phyloP scores from a whole-genome alignment of 2,113 vertebrate species.

The Bujurquina vittata region DNA sequence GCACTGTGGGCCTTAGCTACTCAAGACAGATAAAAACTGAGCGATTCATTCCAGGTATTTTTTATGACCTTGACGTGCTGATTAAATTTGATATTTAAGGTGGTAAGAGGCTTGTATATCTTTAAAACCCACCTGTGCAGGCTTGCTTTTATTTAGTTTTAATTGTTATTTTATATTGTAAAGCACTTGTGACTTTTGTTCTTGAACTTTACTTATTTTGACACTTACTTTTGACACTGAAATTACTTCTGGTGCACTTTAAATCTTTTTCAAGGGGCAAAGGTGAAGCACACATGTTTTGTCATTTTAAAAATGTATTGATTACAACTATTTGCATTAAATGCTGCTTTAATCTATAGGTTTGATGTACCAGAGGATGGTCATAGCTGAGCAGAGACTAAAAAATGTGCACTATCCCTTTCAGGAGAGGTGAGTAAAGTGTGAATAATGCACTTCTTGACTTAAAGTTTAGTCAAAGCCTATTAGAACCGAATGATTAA shows the following conservation, averaged over 20 bases:
- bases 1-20: constrained; percentile 87
- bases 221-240: too few relatives aligned
- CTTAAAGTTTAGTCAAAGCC: neutral
- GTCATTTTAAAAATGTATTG: too few relatives aligned
- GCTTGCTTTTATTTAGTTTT: too few relatives aligned
- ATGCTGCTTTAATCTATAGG: constrained; percentile 72
- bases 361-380: constrained; percentile 85
- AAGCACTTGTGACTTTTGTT: too few relatives aligned
- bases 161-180: too few relatives aligned
- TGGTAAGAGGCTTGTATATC: neutral
- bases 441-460: neutral
- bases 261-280: too few relatives aligned
- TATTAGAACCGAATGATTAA: neutral
- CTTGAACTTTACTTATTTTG: too few relatives aligned
- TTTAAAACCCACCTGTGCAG: neutral
- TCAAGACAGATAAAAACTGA: constrained; percentile 85
- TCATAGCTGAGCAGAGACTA: constrained; percentile 89
- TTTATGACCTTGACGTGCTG: neutral
- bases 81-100: neutral
- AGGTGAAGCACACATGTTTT: too few relatives aligned
- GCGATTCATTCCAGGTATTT: constrained; percentile 82
- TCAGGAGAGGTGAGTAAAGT: constrained; percentile 85
- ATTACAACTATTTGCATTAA: neutral
- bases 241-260: too few relatives aligned
- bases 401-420: constrained; percentile 81